Conservation (phyloP, 1,140 invertebrate genomes). For the Drosophila baimaii region DNA sequence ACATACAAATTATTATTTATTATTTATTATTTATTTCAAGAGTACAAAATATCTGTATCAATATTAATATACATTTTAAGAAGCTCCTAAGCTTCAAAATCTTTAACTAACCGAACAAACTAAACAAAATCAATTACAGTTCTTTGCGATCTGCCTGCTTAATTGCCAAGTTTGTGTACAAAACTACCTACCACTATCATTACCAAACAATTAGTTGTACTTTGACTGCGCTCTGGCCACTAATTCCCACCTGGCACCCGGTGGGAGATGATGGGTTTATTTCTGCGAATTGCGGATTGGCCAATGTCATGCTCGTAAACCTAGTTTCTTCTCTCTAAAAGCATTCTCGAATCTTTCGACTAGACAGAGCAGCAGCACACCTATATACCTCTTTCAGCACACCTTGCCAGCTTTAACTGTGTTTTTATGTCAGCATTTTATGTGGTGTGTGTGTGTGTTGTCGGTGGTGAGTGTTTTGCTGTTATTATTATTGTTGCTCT, state of each 20-base stretch:
- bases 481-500: conserved; percentile 36
- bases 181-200: background rate
- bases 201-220: conserved; percentile 28
- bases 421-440: conserved; percentile 75
- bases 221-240: background rate
- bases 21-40: too few relatives aligned
- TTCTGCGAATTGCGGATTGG: conserved; percentile 60
- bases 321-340: conserved; percentile 65
- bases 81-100: too few relatives aligned
- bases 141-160: background rate
- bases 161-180: background rate
- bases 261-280: conserved; percentile 18
- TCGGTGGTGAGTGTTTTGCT: conserved; percentile 43
- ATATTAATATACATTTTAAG: too few relatives aligned
- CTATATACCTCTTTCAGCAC: conserved; percentile 8
- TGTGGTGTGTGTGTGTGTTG: conserved; percentile 35
- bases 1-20: too few relatives aligned
- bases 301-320: conserved; percentile 67
- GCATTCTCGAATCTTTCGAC: conserved; percentile 47
- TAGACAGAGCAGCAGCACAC: conserved; percentile 21
- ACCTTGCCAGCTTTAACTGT: conserved; percentile 58
- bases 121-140: background rate
- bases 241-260: conserved; percentile 22
- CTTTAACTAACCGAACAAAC: too few relatives aligned
- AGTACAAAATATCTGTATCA: too few relatives aligned